These are phyloP conservation scores for Priocnemis perturbator DNA, from an alignment of 2,888 invertebrate genomes.

Conservation along the genomic window DNA sequence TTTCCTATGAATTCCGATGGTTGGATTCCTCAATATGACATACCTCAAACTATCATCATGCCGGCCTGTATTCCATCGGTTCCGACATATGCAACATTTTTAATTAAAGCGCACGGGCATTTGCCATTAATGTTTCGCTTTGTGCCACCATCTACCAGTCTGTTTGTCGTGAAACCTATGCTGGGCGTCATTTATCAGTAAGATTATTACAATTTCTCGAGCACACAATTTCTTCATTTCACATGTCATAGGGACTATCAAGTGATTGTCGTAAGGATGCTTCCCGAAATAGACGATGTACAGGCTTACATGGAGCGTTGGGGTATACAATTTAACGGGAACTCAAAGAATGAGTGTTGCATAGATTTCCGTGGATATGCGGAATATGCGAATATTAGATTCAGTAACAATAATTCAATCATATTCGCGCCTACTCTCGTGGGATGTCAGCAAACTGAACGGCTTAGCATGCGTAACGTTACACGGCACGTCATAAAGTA, in stretches of 20 bases:
- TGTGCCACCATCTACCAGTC: constrained; percentile 71
- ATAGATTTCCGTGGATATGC: constrained; percentile 73
- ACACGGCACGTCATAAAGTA: constrained; percentile 73
- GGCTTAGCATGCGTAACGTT: constrained; percentile 71
- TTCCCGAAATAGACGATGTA: constrained; percentile 59
- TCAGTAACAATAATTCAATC: constrained; percentile 67
- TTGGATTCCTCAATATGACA: constrained; percentile 64
- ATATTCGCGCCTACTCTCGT: constrained; percentile 70
- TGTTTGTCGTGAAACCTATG: constrained; percentile 75
- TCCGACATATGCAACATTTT: constrained; percentile 70
- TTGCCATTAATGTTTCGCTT: constrained; percentile 74
- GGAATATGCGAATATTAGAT: constrained; percentile 67
- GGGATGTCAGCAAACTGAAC: constrained; percentile 63
- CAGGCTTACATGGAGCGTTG: constrained; percentile 74
- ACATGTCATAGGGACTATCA: constrained; percentile 62
- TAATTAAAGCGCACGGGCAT: constrained; percentile 70
- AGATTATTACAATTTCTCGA: neutral
- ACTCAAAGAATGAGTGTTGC: constrained; percentile 61
- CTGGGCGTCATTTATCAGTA: constrained; percentile 71
- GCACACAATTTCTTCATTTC: neutral
- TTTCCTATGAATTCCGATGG: constrained; percentile 47
- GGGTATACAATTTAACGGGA: constrained; percentile 74
- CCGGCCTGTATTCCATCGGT: constrained; percentile 63
- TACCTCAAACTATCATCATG: constrained; percentile 64
- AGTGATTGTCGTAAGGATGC: constrained; percentile 72